Conservation (phyloP, 37 sponge, comb jelly and placozoan species). For the Cladorhizidae sp. region DNA sequence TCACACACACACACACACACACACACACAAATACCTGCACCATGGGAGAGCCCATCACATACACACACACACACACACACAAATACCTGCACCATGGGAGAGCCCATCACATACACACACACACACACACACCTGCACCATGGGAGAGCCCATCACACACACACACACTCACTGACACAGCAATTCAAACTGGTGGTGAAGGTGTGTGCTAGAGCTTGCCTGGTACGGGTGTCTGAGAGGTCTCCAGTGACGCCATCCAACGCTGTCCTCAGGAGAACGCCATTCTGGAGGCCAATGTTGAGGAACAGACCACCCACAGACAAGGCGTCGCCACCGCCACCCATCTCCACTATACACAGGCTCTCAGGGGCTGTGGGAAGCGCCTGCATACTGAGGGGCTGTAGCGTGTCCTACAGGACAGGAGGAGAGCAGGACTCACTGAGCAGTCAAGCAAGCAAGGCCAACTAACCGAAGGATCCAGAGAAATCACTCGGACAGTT, state of each 20-base stretch:
- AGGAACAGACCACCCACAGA: conserved; percentile 84
- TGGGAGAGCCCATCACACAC: neutral
- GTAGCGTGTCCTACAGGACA: conserved; percentile 79
- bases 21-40: neutral
- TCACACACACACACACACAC: neutral
- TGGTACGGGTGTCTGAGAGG: conserved; percentile 96
- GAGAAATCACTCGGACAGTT: conserved; percentile 95
- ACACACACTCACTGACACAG: neutral
- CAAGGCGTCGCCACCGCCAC: conserved; percentile 47
- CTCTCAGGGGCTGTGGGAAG: conserved; percentile 93
- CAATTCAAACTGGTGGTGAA: neutral
- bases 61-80: neutral
- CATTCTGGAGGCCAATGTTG: conserved; percentile 96
- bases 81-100: no score
- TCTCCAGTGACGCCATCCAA: conserved; percentile 96
- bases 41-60: no score
- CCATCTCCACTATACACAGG: conserved; percentile 96
- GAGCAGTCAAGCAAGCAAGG: neutral
- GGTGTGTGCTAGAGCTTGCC: conserved; percentile 31
- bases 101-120: neutral
- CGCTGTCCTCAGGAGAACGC: conserved; percentile 92
- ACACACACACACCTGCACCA: neutral
- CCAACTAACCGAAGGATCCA: conserved; percentile 87
- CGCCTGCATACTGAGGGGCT: conserved; percentile 95
- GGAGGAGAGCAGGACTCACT: neutral